A percentile compares a stretch with the other conserved stretches of the same genome.
Evolutionary conservation across 1,140 invertebrate genomes (phyloP).

Genomic region (Sinonovacula constricta): DNA sequence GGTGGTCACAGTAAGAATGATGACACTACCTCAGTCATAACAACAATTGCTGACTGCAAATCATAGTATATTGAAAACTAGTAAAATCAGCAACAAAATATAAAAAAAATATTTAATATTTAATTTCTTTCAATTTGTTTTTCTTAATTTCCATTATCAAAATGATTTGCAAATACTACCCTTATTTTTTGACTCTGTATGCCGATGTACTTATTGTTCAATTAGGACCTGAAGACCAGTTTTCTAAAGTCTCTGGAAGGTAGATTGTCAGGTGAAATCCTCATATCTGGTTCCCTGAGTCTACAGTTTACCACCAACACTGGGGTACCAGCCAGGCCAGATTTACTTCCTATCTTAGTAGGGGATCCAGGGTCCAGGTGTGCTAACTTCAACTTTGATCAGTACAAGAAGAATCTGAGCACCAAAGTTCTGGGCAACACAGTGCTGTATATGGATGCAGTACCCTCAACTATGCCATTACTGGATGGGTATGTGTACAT

Average conservation of each 20-base stretch:
- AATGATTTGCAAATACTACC: too few species aligned
- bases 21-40: too few species aligned
- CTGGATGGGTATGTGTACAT: conserved; percentile 82
- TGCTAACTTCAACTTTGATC: conserved; percentile 87
- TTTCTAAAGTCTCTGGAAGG: conserved; percentile 82
- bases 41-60: too few species aligned
- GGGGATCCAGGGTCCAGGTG: conserved; percentile 68
- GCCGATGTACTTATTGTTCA: too few species aligned
- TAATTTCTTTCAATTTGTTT: too few species aligned
- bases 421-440: conserved; percentile 88
- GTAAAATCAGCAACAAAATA: too few species aligned
- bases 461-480: conserved; percentile 88
- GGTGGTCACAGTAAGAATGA: too few species aligned
- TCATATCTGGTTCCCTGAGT: conserved; percentile 81
- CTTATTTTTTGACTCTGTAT: too few species aligned
- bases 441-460: conserved; percentile 89
- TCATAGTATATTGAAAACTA: too few species aligned
- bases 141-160: too few species aligned
- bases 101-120: too few species aligned
- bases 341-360: conserved; percentile 61
- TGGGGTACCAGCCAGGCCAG: conserved; percentile 31
- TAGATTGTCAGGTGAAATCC: conserved; percentile 79
- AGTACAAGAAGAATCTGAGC: conserved; percentile 82
- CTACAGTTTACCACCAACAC: conserved; percentile 81
- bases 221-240: conserved; percentile 82